These are phyloP conservation scores for Gallinago jamesoni DNA, from an alignment of 2,113 vertebrate species.

Conservation along the genomic window DNA sequence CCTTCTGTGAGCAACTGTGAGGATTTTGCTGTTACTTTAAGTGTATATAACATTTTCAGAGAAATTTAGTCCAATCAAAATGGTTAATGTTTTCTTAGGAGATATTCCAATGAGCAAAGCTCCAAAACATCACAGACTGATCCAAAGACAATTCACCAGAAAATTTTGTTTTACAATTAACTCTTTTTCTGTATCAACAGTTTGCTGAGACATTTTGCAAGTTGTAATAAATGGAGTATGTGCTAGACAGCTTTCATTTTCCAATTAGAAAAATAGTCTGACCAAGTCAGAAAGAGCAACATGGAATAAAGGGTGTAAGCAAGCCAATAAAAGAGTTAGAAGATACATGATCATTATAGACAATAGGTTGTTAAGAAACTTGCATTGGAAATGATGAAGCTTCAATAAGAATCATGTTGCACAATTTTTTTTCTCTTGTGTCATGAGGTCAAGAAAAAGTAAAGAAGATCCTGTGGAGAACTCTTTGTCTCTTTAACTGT, in stretches of 20 bases:
- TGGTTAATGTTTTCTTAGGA: neutral
- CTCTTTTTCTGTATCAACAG: neutral
- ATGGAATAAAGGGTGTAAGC: neutral
- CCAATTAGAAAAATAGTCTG: neutral
- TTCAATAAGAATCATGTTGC: neutral
- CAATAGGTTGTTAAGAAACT: neutral
- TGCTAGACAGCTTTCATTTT: neutral
- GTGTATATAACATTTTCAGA: neutral
- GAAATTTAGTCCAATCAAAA: neutral
- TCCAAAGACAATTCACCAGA: neutral
- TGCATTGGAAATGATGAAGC: neutral
- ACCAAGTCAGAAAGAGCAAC: neutral
- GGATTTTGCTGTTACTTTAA: neutral
- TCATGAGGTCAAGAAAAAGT: neutral
- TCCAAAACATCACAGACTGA: neutral
- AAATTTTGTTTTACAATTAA: neutral
- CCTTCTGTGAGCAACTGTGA: neutral
- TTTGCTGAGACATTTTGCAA: neutral
- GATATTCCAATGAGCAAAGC: neutral
- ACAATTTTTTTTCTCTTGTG: neutral
- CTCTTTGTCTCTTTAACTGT: neutral
- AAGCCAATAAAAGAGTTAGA: neutral
- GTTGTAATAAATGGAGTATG: neutral
- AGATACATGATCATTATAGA: neutral
- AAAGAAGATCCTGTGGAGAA: neutral